Base-by-base conservation (phyloP, 1,140 invertebrate genomes). In the Sitobion miscanthi region DNA sequence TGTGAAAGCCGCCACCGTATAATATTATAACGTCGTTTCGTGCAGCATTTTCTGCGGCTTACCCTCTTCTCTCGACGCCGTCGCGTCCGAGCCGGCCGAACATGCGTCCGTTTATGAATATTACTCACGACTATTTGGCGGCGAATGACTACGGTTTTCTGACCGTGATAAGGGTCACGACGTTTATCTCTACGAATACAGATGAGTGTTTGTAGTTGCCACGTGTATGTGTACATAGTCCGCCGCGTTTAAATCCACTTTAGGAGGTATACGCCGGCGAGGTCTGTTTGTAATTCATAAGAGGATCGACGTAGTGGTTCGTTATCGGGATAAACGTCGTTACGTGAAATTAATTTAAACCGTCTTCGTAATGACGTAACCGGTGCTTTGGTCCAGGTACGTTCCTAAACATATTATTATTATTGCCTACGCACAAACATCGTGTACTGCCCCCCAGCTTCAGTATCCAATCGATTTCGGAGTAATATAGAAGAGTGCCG, bases 201-300 rank as follows among this genome's bases (percentile, higher is more conserved):
- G 45, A 47, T 47, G 45, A 47, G 45, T 47, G 45, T 47, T 47
- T 47, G 42, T 42, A 42, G 42, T 42, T 42, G 42, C 42, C 42
- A 42, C 42, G 42, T 42, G 42, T 42, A 42, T 42, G 42, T 42
- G 42, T 42, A 42, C 42, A 42, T 42, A 42, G 42, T 42, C 42
- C 42, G 42, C 42, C 42, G 62, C 25, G 20, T 21, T 91, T 17
- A 42, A 45, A 47, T 49, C 30, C 62, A 45, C 21, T 1, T 2
- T 42, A 49, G 14, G 49, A 35, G 86, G 38, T 45, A 45, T 25
- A 87, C 30, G 38, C 57, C 30, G 42, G 30, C 30, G 14, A n/a
- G 30, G 7, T 47, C 57, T 91, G 42, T 91, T 77, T 91, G 38
- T 82, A 77, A 91, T 91, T 77, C 90, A 91, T 77, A 69, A 90